A percentile compares a stretch with the other conserved stretches of the same genome.
Evolutionary conservation across 2,113 vertebrate species (phyloP).

Genomic region (Delphinus delphis): DNA sequence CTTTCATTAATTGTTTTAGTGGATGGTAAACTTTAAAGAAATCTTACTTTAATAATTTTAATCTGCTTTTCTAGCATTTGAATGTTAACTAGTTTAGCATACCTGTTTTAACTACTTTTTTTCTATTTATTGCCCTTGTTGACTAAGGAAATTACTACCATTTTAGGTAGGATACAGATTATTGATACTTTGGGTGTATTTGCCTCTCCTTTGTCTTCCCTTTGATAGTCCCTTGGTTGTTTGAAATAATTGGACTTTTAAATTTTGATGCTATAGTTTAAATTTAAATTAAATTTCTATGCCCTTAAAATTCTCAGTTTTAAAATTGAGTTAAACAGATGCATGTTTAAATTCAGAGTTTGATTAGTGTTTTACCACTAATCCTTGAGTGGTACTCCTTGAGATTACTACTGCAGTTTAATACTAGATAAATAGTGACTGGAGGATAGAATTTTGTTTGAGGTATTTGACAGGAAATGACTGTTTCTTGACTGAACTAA

Average conservation of each 20-base stretch:
- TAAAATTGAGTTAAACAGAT: conserved; percentile 2
- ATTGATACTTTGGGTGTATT: background rate
- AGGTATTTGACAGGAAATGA: background rate
- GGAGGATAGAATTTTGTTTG: conserved; percentile 24
- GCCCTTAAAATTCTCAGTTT: background rate
- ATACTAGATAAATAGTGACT: background rate
- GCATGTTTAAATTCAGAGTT: conserved; percentile 11
- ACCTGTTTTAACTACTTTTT: background rate
- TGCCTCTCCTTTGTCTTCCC: background rate
- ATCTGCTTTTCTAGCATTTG: background rate
- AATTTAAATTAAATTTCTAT: conserved; percentile 14
- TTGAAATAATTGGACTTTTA: background rate
- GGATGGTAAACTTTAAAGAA: background rate
- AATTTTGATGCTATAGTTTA: background rate
- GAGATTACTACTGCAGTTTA: background rate
- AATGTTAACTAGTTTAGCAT: conserved; percentile 2
- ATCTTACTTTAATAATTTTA: background rate
- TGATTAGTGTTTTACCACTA: background rate
- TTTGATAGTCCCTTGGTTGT: background rate
- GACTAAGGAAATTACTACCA: background rate
- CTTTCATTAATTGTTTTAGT: background rate
- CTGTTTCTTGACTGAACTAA: conserved; percentile 35
- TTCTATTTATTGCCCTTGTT: background rate
- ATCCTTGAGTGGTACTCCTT: background rate
- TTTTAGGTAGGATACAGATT: conserved; percentile 6